Percentiles rank a stretch among this genome's conserved stretches.
phyloP scores from a whole-genome alignment of 2,113 vertebrate species.

The Hydrolagus affinis region DNA sequence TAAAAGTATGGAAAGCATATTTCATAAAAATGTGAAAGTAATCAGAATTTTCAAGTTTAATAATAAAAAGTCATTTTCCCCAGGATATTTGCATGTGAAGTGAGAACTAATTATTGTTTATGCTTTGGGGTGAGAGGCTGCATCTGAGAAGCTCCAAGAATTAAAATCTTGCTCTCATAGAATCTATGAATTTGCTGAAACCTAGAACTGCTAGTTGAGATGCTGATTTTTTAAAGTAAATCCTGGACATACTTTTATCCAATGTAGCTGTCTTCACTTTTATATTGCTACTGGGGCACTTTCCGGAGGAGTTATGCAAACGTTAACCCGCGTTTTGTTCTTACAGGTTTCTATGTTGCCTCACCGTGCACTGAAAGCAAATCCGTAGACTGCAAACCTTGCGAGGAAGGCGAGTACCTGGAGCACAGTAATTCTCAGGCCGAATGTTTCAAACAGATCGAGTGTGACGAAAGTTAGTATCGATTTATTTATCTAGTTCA shows the following conservation, averaged over 20 bases:
- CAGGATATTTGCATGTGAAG: too few relatives aligned
- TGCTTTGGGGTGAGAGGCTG: not conserved
- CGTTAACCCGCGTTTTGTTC: not conserved
- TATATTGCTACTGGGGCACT: not conserved
- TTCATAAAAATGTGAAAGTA: too few relatives aligned
- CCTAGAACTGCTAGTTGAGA: not conserved
- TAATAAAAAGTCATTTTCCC: too few relatives aligned
- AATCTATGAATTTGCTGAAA: not conserved
- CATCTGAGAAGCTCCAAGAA: not conserved
- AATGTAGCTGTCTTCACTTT: not conserved
- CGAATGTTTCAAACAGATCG: conserved; percentile 27
- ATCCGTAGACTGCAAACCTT: not conserved
- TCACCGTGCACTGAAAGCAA: not conserved
- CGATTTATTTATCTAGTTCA: not conserved
- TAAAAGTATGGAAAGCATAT: too few relatives aligned
- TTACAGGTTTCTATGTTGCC: conserved; percentile 3
- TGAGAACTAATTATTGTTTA: not conserved
- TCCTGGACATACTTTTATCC: not conserved
- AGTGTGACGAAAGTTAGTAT: conserved; percentile 28
- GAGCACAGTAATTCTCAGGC: conserved; percentile 28
- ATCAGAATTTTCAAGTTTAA: too few relatives aligned
- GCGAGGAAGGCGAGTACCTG: conserved; percentile 25
- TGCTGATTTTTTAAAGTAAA: not conserved
- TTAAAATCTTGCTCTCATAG: not conserved
- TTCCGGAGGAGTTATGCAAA: not conserved